phyloP scores from a whole-genome alignment of 2,888 invertebrate genomes.

The Lycia hirtaria region DNA sequence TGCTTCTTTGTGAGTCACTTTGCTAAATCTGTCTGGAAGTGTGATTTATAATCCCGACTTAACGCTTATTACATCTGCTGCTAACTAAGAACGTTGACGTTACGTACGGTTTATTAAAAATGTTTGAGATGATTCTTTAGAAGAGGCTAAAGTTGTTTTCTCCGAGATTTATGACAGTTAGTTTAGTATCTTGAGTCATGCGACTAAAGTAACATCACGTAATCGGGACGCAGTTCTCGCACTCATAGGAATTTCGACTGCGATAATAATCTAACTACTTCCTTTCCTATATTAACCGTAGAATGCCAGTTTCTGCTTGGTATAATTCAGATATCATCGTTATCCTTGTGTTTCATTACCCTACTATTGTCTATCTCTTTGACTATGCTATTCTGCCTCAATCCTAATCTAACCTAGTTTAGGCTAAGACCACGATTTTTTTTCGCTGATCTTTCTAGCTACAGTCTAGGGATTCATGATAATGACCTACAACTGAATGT shows the following conservation, averaged over 20 bases:
- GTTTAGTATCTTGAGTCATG: constrained; percentile 24
- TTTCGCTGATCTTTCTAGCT: no score
- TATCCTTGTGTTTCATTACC: no score
- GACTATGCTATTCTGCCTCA: no score
- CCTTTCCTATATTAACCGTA: constrained; percentile 19
- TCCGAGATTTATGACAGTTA: constrained; percentile 15
- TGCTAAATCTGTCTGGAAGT: constrained; percentile 22
- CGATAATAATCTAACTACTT: constrained; percentile 59
- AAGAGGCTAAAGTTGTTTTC: constrained; percentile 7
- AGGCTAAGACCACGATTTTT: no score
- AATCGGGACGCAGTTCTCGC: constrained; percentile 62
- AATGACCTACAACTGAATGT: no score
- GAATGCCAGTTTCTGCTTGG: not conserved
- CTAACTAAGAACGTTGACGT: constrained; percentile 10
- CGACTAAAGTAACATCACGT: constrained; percentile 55
- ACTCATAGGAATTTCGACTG: constrained; percentile 63
- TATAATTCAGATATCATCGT: not conserved
- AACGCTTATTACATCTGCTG: constrained; percentile 12
- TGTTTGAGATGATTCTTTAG: constrained; percentile 9
- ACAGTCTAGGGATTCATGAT: no score
- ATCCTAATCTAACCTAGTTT: no score
- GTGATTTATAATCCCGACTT: constrained; percentile 8
- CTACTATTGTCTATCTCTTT: no score
- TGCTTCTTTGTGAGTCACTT: constrained; percentile 32
- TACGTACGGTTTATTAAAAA: constrained; percentile 10